Base-by-base conservation (phyloP, 2,113 vertebrate species). In the Datnioides undecimradiatus region DNA sequence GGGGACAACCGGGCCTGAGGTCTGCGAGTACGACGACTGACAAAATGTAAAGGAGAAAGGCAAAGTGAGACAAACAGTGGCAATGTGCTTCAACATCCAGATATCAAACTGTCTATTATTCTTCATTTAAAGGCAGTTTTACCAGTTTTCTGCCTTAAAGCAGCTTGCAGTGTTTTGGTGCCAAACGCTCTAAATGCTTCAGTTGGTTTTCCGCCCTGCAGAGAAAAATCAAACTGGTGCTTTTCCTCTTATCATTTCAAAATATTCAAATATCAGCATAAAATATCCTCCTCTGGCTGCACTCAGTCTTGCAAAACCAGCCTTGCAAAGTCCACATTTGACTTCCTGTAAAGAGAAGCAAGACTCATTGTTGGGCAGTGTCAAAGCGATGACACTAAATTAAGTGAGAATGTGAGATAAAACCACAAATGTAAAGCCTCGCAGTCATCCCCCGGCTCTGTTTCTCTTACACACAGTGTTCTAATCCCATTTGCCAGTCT, bases 401-500 rank as follows among this genome's bases (percentile, higher is more conserved):
- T 49, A 88, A 91, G 84, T 82, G 89, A 82, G 77, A 88, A 87
- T 73, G 69, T 34, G 71, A 85, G 85, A 86, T 76, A 83, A 82
- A 86, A 80, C 77, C 43, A 43, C 65, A 69, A 79, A 80, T 76
- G 65, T 80, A 73, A 84, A 80, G 76, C 88, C 83, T 79, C 67
- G 55, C 63, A 60, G 82, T 80, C 79, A 58, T 80, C 88, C 83
- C 73, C 55, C 12, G 69, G 72, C 83, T 86, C 68, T 63, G 75
- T 88, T 83, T 83, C 80, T 79, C 83, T 84, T 84, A 89, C 84
- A 88, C 87, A 82, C 90, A 40, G 43, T 62, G 60, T 77, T 84
- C 87, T 94, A 94, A 94, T 95, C 94, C 91, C 90, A 94, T 94
- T 95, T 93, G 87, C 89, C 85, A 79, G 87, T 83, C 88, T 89